Conservation (phyloP, 1,140 invertebrate species). For the Thereuonema tuberculata region DNA sequence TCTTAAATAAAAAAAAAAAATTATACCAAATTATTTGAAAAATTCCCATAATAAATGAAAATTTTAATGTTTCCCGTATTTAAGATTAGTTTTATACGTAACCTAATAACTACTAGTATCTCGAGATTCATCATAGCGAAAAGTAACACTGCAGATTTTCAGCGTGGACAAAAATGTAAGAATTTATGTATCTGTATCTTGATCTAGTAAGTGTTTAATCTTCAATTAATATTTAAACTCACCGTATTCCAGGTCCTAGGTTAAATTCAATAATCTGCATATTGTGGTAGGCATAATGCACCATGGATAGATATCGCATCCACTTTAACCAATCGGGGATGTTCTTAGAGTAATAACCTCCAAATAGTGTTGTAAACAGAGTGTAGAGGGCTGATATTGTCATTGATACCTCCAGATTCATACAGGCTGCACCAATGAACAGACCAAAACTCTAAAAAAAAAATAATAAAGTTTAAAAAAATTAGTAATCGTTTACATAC, state of each 20-base stretch:
- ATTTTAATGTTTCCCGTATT: not conserved
- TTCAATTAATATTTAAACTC: constrained; percentile 27
- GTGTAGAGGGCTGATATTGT: constrained; percentile 67
- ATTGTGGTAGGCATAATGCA: constrained; percentile 72
- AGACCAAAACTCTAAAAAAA: constrained; percentile 57
- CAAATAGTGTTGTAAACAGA: constrained; percentile 62
- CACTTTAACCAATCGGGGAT: constrained; percentile 64
- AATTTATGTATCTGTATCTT: not conserved
- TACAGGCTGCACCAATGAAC: constrained; percentile 64
- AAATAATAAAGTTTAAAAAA: constrained; percentile 13
- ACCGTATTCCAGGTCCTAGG: constrained; percentile 52
- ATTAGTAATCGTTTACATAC: not conserved
- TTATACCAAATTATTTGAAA: no score
- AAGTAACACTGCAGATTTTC: not conserved
- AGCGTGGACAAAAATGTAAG: not conserved
- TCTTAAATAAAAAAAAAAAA: no score
- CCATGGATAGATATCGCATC: constrained; percentile 58
- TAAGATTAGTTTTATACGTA: not conserved
- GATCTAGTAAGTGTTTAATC: not conserved
- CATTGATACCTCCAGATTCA: constrained; percentile 65
- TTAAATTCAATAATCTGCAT: constrained; percentile 73
- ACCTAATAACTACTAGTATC: not conserved
- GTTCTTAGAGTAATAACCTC: constrained; percentile 65
- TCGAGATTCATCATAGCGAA: not conserved
- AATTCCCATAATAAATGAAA: no score